Evolutionary conservation across 2,797 vertebrate species (phyloP).

Genomic region (Psittacula echo): DNA sequence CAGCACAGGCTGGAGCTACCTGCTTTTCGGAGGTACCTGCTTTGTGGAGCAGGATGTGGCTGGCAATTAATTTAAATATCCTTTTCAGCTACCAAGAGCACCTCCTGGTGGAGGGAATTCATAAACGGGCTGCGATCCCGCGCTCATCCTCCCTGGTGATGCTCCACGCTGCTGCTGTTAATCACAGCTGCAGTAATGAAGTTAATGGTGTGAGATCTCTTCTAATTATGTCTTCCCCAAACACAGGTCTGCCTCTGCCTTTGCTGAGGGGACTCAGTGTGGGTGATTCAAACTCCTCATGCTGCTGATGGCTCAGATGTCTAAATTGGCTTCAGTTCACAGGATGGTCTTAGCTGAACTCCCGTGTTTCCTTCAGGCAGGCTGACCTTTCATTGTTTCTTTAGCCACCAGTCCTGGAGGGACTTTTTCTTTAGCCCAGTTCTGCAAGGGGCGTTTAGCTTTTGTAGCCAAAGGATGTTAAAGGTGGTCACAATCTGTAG

Average conservation of each 20-base stretch:
- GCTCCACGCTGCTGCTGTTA: conserved; percentile 14
- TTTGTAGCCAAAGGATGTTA: not conserved
- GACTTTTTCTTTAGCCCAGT: too few species aligned
- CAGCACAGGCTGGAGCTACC: not conserved
- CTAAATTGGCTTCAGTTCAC: not conserved
- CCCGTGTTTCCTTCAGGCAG: fast-evolving
- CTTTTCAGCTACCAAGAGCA: not conserved
- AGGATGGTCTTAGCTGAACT: not conserved
- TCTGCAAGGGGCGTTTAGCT: not conserved
- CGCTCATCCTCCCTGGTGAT: not conserved
- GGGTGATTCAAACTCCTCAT: not conserved
- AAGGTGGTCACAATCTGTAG: not conserved
- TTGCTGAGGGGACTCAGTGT: not conserved
- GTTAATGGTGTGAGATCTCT: conserved; percentile 36
- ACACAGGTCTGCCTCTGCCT: conserved; percentile 24
- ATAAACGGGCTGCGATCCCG: fast-evolving
- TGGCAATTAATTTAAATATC: not conserved
- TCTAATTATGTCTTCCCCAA: conserved; percentile 24
- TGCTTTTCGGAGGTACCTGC: not conserved
- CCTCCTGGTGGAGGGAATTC: not conserved
- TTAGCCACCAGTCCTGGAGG: not conserved
- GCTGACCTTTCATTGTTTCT: not conserved
- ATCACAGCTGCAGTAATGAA: conserved; percentile 40
- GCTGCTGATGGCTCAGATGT: not conserved
- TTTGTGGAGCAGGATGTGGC: not conserved